These are phyloP conservation scores for Rhogogaster chlorosoma DNA, from an alignment of 2,888 invertebrate genomes.

Conservation along the genomic window DNA sequence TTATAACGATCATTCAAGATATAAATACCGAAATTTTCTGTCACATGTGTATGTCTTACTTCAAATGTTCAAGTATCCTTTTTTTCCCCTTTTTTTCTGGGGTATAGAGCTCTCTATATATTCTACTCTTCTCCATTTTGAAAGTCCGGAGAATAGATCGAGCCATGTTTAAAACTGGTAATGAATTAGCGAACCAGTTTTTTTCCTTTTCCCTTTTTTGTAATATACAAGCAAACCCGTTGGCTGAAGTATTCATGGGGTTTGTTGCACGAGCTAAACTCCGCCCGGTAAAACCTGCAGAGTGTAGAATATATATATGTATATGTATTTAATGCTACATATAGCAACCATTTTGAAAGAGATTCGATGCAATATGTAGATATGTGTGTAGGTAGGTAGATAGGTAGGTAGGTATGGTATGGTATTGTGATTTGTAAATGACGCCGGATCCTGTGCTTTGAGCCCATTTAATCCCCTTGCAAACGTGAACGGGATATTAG, in stretches of 20 bases:
- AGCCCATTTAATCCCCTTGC: constrained; percentile 41
- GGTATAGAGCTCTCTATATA: background rate
- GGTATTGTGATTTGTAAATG: constrained; percentile 42
- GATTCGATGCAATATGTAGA: background rate
- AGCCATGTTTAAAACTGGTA: background rate
- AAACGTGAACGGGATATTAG: constrained; percentile 27
- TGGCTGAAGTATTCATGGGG: background rate
- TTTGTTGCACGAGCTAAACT: constrained; percentile 34
- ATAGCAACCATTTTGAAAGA: constrained; percentile 30
- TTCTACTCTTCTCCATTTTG: constrained; percentile 9
- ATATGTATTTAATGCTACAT: constrained; percentile 22
- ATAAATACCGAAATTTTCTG: background rate
- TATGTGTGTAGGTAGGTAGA: background rate
- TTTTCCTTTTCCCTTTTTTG: background rate
- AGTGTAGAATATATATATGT: background rate
- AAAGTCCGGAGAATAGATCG: background rate
- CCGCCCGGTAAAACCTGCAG: constrained; percentile 18
- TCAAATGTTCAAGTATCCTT: background rate
- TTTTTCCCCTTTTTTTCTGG: background rate
- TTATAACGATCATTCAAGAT: constrained; percentile 30
- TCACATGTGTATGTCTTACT: background rate
- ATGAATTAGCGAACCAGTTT: constrained; percentile 28
- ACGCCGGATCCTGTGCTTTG: constrained; percentile 45
- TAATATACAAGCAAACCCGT: background rate
- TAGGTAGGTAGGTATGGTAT: background rate